These are phyloP conservation scores for Semnornis frantzii DNA, from an alignment of 2,113 vertebrate genomes.

Conservation along the genomic window DNA sequence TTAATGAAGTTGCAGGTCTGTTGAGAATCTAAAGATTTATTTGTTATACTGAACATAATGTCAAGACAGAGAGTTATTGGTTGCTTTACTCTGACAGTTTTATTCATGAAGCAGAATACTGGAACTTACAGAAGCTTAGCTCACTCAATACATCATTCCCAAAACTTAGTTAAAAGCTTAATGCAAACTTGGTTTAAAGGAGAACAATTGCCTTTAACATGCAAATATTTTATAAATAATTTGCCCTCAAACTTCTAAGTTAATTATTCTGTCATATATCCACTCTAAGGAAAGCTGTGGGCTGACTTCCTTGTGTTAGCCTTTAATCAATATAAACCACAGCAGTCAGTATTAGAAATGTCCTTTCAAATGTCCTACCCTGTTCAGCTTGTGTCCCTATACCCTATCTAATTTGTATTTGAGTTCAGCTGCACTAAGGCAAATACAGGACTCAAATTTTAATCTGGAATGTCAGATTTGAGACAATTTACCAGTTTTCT, in stretches of 20 bases:
- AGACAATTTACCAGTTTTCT: not conserved
- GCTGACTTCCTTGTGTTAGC: not conserved
- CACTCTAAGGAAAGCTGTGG: not conserved
- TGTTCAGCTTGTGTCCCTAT: not conserved
- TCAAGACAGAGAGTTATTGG: constrained; percentile 53
- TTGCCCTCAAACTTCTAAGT: constrained; percentile 2
- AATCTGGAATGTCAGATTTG: not conserved
- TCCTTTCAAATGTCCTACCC: not conserved
- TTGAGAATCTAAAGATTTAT: constrained; percentile 69
- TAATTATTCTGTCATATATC: constrained; percentile 42
- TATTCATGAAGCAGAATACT: constrained; percentile 56
- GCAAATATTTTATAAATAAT: constrained; percentile 55
- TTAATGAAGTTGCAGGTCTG: constrained; percentile 70
- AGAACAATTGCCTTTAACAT: constrained; percentile 53
- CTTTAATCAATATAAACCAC: not conserved
- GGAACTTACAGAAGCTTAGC: constrained; percentile 20
- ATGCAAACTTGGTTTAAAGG: constrained; percentile 55
- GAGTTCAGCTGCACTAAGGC: not conserved
- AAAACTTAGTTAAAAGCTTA: constrained; percentile 54
- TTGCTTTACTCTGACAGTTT: constrained; percentile 57
- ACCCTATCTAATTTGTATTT: not conserved
- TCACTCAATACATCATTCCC: constrained; percentile 58
- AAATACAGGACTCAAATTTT: not conserved
- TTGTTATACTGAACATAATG: constrained; percentile 60
- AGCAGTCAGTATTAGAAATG: not conserved